These are phyloP conservation scores for Manis crassicaudata DNA, from an alignment of 2,797 vertebrate genomes.

Conservation along the genomic window DNA sequence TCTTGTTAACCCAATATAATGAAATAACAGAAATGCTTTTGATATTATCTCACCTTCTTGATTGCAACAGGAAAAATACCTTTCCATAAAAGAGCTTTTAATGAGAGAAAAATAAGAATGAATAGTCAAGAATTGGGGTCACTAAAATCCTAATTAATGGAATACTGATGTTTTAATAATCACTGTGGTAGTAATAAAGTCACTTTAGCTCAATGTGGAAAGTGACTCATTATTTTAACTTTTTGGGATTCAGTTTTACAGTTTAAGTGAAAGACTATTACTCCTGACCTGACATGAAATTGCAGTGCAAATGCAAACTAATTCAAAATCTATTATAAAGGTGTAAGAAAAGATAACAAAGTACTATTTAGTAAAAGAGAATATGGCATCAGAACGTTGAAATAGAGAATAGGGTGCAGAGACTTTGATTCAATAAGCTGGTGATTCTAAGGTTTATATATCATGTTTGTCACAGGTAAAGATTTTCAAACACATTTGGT, in stretches of 20 bases:
- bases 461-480: not conserved
- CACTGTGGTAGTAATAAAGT: not conserved
- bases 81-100: not conserved
- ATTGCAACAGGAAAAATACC: slow-evolving; percentile 8
- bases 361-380: slow-evolving; percentile 4
- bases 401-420: not conserved
- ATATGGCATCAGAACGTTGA: not conserved
- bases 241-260: not conserved
- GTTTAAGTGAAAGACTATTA: not conserved
- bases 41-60: not conserved
- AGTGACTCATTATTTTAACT: slow-evolving; percentile 29
- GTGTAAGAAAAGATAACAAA: not conserved
- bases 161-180: slow-evolving; percentile 17
- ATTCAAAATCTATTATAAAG: not conserved
- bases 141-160: slow-evolving; percentile 40
- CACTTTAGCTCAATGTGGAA: not conserved
- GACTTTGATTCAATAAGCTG: not conserved
- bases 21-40: slow-evolving; percentile 6
- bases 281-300: not conserved
- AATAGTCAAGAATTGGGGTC: slow-evolving; percentile 8
- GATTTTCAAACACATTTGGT: not conserved
- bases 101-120: slow-evolving; percentile 22
- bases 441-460: not conserved
- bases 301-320: not conserved
- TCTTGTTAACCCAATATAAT: slow-evolving; percentile 33